Base-by-base conservation (phyloP, 2,797 vertebrate genomes). In the Philypnodon macrostomus region DNA sequence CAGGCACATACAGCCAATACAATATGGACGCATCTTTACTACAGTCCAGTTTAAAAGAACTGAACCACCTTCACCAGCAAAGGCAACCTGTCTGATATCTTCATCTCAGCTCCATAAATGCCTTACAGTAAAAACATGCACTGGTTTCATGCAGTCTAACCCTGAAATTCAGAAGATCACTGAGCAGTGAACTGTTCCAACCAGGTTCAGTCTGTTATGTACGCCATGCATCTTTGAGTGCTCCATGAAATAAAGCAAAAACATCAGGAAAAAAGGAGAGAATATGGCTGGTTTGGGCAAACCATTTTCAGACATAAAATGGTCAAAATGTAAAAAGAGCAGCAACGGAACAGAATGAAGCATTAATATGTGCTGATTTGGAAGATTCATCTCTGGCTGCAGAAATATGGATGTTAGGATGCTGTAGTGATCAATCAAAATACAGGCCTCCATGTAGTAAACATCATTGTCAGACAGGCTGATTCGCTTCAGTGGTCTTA, bases 341-440 rank as follows among this genome's bases (percentile, higher is more conserved):
- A 57, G 72, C 67, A 76, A 85, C 40, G 26, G 13, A 86, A 85
- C 44, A 77, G 42, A 78, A 81, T 79, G 77, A 83, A 72, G 68
- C 67, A 65, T 81, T 57, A 72, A 79, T 79, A 79, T 67, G 79
- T 80, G 79, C 80, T 86, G 86, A 86, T 88, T 87, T 88, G 86
- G 84, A 87, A 84, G 75, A 64, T 77, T 52, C 40, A 75, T 84
- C 59, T 77, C 58, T 58, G 70, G 73, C 73, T 70, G 58, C 73
- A 73, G 67, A 65, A 67, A 73, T 63, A 53, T 35, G 48, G 56
- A 53, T 33, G 56, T 59, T 30, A 12, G 30, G 27, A 45, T 45
- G 26, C 29, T 45, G 42, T 7, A 16, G 15, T 46, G 23, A 50
- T 11, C 41, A n/a, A 41, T 38, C 44, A 16, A 55, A n/a, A 34